These are phyloP conservation scores for Teleiodes luculella DNA, from an alignment of 2,888 invertebrate genomes.

Conservation along the genomic window DNA sequence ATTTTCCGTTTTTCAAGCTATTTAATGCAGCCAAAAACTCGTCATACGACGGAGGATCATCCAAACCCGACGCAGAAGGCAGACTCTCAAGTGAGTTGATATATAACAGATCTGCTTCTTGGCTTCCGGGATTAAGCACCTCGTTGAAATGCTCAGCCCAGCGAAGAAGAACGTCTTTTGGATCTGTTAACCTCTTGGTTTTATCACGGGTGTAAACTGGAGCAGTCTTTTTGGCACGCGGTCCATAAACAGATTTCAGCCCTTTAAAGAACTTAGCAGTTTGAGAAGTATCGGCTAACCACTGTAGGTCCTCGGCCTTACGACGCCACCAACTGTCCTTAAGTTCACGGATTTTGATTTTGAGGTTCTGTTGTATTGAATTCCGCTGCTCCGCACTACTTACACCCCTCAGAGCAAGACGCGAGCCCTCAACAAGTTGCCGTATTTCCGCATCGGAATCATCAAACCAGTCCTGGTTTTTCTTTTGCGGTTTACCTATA, in stretches of 20 bases:
- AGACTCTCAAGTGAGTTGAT: too few relatives aligned
- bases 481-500: conserved; percentile 7
- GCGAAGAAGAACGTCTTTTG: background rate
- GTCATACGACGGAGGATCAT: too few relatives aligned
- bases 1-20: too few relatives aligned
- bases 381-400: background rate
- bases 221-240: background rate
- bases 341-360: conserved; percentile 16
- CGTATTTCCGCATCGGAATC: conserved; percentile 17
- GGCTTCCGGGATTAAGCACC: background rate
- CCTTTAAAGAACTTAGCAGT: background rate
- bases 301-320: too few relatives aligned
- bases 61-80: too few relatives aligned
- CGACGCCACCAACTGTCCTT: conserved; percentile 24
- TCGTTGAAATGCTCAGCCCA: background rate
- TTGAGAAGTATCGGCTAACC: too few relatives aligned
- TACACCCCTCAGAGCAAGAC: background rate
- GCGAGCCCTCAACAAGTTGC: conserved; percentile 12
- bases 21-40: too few relatives aligned
- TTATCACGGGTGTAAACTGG: background rate
- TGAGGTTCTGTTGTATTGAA: background rate
- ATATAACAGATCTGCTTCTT: too few relatives aligned
- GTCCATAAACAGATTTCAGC: conserved; percentile 4
- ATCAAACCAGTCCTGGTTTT: too few relatives aligned
- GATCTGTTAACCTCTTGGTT: background rate